Evolutionary conservation across 2,888 invertebrate genomes (phyloP), one percentile per base, ranked within the genome.

Genomic region (Augochlorella aurata): DNA sequence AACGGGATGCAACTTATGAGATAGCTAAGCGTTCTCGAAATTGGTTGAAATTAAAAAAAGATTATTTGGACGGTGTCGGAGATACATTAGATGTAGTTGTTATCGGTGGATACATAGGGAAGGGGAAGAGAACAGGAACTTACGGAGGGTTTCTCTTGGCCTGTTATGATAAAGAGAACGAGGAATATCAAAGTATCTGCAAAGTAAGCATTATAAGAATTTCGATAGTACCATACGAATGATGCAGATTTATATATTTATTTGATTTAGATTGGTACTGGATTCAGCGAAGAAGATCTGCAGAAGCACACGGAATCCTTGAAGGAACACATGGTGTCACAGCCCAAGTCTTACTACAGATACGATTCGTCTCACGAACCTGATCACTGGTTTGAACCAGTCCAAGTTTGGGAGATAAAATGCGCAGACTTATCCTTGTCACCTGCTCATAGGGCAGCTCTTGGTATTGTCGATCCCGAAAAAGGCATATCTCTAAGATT

Each of bases 351-450:
- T 0, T 98, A 98, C 92, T 98, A 97, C 91, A 95, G 96, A 68
- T 98, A 95, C 93, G 98, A 98, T 93, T 87, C 93, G 0, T 94
- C 95, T 10, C 95, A 97, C 88, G 94, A 95, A 89, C 97, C 98
- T 1, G 98, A 99, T 94, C 97, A 96, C 91, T 99, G 99, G 98
- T 96, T 99, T 93, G 96, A 96, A 86, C 95, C 98, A 5, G 96
- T 96, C 21, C 95, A 96, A 93, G 98, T 99, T 78, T 99, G 98
- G 98, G 99, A 99, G 95, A 96, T 99, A 76, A 98, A 99, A 93
- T 98, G 98, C 93, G 99, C 99, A 0, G 99, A 99, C 95, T 95
- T 99, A 79, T 99, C 99, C 9, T 95, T 99, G 69, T 99, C 99
- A 50, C 99, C 99, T 21, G 96, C 97, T 71, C 98, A 99, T 94